These are phyloP conservation scores for Noctua fimbriata DNA, from an alignment of 2,888 invertebrate genomes.

Conservation along the genomic window DNA sequence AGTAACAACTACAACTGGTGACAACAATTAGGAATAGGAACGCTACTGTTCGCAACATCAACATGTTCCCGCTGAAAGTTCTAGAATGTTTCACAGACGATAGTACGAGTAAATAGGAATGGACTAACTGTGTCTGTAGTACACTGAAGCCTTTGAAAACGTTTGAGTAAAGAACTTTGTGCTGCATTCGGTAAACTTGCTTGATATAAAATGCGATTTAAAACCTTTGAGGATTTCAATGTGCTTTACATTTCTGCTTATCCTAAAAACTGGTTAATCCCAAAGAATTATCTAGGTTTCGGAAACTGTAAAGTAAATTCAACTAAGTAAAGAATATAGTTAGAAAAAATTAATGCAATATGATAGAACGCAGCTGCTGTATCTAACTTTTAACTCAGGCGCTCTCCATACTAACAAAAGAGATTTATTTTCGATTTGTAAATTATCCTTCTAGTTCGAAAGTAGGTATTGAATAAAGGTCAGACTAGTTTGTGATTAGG, in stretches of 20 bases:
- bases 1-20: slow-evolving; percentile 10
- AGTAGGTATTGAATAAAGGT: not conserved
- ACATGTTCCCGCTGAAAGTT: slow-evolving; percentile 37
- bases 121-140: slow-evolving; percentile 10
- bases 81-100: slow-evolving; percentile 37
- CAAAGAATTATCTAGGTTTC: too few species aligned
- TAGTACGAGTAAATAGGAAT: slow-evolving; percentile 16
- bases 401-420: not conserved
- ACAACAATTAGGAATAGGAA: slow-evolving; percentile 40
- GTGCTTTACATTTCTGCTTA: not conserved
- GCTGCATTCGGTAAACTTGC: not conserved
- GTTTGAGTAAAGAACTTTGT: not conserved
- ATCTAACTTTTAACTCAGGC: not conserved
- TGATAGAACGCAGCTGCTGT: not conserved
- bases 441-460: not conserved
- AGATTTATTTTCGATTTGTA: not conserved
- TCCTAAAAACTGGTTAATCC: not conserved
- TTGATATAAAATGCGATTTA: not conserved
- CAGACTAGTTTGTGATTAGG: not conserved
- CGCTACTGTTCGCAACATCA: slow-evolving; percentile 33
- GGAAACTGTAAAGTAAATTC: not conserved
- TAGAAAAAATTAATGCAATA: not conserved
- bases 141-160: slow-evolving; percentile 8
- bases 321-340: not conserved
- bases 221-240: not conserved